A percentile compares a stretch with the other conserved stretches of the same genome.
These are phyloP conservation scores for Campodea augens DNA, from an alignment of 1,140 invertebrate genomes.

Conservation along the genomic window DNA sequence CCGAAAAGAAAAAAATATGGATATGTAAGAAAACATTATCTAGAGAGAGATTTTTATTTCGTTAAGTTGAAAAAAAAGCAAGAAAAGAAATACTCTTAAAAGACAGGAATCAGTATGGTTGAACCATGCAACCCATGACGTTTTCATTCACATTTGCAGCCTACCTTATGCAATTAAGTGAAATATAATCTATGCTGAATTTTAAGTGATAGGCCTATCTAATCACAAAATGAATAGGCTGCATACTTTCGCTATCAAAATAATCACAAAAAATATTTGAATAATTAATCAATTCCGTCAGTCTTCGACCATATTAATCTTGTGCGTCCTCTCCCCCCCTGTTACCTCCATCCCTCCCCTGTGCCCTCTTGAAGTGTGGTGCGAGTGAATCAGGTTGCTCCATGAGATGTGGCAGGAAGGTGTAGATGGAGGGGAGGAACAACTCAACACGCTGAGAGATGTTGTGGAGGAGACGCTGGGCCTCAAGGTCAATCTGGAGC, in stretches of 20 bases:
- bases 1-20: too few species aligned
- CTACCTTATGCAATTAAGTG: too few species aligned
- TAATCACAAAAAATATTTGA: neutral
- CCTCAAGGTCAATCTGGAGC: conserved; percentile 12
- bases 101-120: too few species aligned
- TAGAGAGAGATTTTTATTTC: too few species aligned
- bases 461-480: conserved; percentile 16
- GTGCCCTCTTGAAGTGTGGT: conserved; percentile 56
- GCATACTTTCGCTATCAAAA: neutral
- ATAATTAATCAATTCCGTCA: conserved; percentile 5
- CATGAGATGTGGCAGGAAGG: conserved; percentile 71
- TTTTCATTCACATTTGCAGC: too few species aligned
- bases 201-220: conserved; percentile 1
- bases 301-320: too few species aligned
- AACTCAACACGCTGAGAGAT: conserved; percentile 22
- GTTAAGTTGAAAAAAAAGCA: too few species aligned
- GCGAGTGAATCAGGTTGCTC: conserved; percentile 53
- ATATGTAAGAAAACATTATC: too few species aligned
- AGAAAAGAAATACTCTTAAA: too few species aligned
- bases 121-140: too few species aligned
- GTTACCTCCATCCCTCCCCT: conserved; percentile 47
- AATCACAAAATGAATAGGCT: neutral
- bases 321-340: too few species aligned
- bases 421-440: conserved; percentile 55
- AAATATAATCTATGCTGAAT: neutral